Evolutionary conservation across 2,888 invertebrate genomes (phyloP).

Genomic region (Eupithecia insigniata): DNA sequence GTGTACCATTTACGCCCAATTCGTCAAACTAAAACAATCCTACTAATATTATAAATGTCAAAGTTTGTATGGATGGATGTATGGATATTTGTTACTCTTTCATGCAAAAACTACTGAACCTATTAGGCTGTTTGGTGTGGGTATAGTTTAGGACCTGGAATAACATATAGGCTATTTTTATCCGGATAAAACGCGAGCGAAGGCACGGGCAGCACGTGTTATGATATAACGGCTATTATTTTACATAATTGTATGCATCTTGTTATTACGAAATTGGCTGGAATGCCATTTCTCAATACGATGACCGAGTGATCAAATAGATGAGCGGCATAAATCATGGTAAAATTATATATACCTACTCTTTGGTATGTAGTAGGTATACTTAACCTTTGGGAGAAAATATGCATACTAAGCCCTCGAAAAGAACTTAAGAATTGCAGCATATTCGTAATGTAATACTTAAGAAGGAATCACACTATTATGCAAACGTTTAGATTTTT

Average conservation of each 20-base stretch:
- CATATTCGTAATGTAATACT: not conserved
- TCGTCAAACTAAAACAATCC: slow-evolving; percentile 37
- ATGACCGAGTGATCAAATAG: slow-evolving; percentile 25
- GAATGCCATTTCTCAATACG: slow-evolving; percentile 45
- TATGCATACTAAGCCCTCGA: slow-evolving; percentile 22
- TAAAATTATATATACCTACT: slow-evolving; percentile 22
- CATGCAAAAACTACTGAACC: too few species aligned
- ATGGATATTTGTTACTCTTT: too few species aligned
- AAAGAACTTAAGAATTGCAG: slow-evolving; percentile 22
- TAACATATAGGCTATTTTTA: too few species aligned
- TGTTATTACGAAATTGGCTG: slow-evolving; percentile 51
- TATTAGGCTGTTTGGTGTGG: too few species aligned
- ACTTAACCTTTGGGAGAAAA: slow-evolving; percentile 25
- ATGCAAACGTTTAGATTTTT: not conserved
- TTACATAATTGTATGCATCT: slow-evolving; percentile 47
- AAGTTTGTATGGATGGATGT: too few species aligned
- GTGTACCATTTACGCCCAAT: slow-evolving; percentile 13
- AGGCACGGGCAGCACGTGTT: too few species aligned
- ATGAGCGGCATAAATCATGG: slow-evolving; percentile 34
- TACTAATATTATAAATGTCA: too few species aligned
- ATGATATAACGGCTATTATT: slow-evolving; percentile 38
- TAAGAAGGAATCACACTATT: not conserved
- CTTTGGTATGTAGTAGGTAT: not conserved
- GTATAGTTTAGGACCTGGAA: too few species aligned
- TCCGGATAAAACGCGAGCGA: too few species aligned